phyloP scores from a whole-genome alignment of 2,113 vertebrate species.

The Rissa tridactyla region DNA sequence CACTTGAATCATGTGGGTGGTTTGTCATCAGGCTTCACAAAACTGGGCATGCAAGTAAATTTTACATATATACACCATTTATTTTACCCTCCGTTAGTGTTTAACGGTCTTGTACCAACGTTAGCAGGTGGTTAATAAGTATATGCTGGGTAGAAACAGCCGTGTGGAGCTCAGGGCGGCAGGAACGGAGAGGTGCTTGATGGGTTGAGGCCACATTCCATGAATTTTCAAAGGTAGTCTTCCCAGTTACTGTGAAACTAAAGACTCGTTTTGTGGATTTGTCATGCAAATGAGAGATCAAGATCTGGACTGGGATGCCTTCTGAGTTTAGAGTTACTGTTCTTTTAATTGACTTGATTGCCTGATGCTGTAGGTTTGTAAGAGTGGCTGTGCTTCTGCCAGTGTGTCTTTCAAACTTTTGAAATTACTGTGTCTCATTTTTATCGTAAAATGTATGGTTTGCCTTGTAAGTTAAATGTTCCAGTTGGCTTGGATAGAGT shows the following conservation, averaged over 20 bases:
- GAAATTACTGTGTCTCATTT: background rate
- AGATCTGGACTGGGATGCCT: background rate
- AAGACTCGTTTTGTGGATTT: background rate
- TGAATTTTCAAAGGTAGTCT: background rate
- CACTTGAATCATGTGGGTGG: background rate
- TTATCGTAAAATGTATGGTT: background rate
- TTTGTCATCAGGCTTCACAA: background rate
- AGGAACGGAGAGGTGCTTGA: background rate
- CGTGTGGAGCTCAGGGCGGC: fast-evolving
- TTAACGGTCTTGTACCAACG: background rate
- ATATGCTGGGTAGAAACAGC: background rate
- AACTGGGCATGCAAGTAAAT: background rate
- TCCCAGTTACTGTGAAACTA: background rate
- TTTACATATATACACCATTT: fast-evolving
- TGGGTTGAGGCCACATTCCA: background rate
- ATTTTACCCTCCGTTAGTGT: background rate
- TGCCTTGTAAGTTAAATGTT: background rate
- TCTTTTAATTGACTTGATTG: background rate
- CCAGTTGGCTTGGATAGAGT: background rate
- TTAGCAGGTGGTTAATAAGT: background rate
- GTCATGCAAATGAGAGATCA: background rate
- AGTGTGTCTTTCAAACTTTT: background rate
- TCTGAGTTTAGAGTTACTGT: background rate
- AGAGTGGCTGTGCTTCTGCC: background rate
- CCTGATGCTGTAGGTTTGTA: background rate